Conservation (phyloP, 2,113 vertebrate genomes). For the Apodemus speciosus region DNA sequence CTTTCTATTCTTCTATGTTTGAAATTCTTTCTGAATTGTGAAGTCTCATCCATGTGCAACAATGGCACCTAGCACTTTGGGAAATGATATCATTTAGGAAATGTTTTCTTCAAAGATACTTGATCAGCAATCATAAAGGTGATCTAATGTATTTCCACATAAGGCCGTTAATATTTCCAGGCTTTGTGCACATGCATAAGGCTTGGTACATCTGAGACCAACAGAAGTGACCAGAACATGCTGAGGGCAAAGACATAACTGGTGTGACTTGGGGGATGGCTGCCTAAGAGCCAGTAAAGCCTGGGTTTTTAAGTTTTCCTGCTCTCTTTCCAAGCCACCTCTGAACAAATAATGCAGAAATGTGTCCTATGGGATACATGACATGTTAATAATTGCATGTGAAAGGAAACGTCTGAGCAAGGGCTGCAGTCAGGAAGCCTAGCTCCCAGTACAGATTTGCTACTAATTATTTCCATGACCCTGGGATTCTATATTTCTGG, state of each 20-base stretch:
- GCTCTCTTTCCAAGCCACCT: not conserved
- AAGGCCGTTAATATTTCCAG: not conserved
- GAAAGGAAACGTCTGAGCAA: not conserved
- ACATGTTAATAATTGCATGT: not conserved
- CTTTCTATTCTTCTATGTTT: not conserved
- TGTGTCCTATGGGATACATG: not conserved
- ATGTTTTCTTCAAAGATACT: not conserved
- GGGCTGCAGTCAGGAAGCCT: not conserved
- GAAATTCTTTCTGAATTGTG: not conserved
- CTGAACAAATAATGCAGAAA: not conserved
- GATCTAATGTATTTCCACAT: not conserved
- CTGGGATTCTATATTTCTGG: not conserved
- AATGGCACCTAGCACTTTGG: not conserved
- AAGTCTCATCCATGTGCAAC: not conserved
- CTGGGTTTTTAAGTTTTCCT: conserved; percentile 1
- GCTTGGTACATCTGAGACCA: not conserved
- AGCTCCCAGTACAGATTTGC: not conserved
- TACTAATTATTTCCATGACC: not conserved
- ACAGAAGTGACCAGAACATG: not conserved
- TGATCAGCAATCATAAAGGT: not conserved
- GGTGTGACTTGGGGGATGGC: not conserved
- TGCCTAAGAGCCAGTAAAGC: not conserved
- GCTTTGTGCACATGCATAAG: not conserved
- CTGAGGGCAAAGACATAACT: not conserved
- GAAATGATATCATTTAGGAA: not conserved